Evolutionary conservation across 2,888 invertebrate species (phyloP), one percentile per base, ranked within the genome.

Genomic region (Leptarthrus brevirostris): DNA sequence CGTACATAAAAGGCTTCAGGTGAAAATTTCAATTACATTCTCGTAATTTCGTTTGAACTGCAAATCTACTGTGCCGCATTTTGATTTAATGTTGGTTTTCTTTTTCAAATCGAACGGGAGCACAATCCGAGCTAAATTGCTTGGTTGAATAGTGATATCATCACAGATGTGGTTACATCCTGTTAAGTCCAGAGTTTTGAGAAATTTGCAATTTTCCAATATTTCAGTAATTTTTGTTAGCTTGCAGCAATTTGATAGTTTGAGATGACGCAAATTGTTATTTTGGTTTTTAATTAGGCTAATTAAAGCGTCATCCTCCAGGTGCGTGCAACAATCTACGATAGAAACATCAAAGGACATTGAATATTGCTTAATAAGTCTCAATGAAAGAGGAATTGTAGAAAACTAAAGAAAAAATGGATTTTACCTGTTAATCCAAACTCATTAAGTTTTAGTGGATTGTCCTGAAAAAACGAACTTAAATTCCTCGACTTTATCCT

Each of bases 401-500:
- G 4, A n/a, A n/a, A n/a, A n/a, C n/a, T n/a, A n/a, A n/a, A n/a
- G n/a, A n/a, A n/a, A 30, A 30, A 30, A 30, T 30, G 4, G 30
- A 4, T 47, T 49, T 70, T 24, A 70, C 56, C 74, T 70, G 56
- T 74, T 70, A 74, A 58, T 26, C 70, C 74, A 8, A 49, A 70
- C 52, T 74, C 70, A 47, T 56, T 47, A 14, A 69, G 30, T 70
- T 70, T 58, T 53, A 58, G 49, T 26, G 58, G 58, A 20, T 22
- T 44, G 22, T 74, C 58, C 74, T 70, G 26, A 22, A 58, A 74
- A 69, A 74, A 74, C 22, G 69, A 56, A 18, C 74, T 71, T 24
- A 74, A 74, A 74, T 71, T 71, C 40, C 24, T 71, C 5, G 22
- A 64, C 49, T 61, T 71, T 71, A 74, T 74, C 61, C 70, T 49